These are phyloP conservation scores for Atlantisia rogersi DNA, from an alignment of 2,113 vertebrate genomes.

Conservation along the genomic window DNA sequence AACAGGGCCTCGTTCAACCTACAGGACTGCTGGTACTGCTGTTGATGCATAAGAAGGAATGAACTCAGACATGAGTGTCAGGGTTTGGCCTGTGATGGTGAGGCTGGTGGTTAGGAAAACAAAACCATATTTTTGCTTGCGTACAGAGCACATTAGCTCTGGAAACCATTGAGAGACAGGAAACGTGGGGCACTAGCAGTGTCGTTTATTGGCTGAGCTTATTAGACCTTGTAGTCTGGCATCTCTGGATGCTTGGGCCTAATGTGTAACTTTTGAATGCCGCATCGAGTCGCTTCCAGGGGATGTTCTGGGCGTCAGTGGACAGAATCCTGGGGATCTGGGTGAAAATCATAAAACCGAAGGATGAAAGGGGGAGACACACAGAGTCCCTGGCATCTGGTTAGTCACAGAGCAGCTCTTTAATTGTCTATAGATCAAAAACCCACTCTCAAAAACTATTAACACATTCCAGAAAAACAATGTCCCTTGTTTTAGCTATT, in stretches of 20 bases:
- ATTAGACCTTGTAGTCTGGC: neutral
- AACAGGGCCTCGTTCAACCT: neutral
- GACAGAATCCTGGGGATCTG: neutral
- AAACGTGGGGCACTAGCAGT: neutral
- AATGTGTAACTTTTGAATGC: neutral
- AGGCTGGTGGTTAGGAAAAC: neutral
- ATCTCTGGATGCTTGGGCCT: neutral
- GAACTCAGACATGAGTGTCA: neutral
- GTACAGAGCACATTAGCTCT: neutral
- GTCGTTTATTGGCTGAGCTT: neutral
- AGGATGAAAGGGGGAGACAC: neutral
- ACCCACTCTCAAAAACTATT: neutral
- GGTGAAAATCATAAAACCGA: neutral
- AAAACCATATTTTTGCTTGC: neutral
- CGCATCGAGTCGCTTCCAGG: neutral
- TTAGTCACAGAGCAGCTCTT: neutral
- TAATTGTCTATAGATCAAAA: neutral
- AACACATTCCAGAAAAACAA: slow-evolving; percentile 20
- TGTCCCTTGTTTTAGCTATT: neutral
- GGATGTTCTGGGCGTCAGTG: neutral
- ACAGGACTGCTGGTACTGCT: neutral
- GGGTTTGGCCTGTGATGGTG: neutral
- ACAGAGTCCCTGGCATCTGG: neutral
- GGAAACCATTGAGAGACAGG: neutral
- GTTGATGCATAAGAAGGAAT: neutral